phyloP scores from a whole-genome alignment of 2,888 invertebrate species.

The Tortricodes alternella region DNA sequence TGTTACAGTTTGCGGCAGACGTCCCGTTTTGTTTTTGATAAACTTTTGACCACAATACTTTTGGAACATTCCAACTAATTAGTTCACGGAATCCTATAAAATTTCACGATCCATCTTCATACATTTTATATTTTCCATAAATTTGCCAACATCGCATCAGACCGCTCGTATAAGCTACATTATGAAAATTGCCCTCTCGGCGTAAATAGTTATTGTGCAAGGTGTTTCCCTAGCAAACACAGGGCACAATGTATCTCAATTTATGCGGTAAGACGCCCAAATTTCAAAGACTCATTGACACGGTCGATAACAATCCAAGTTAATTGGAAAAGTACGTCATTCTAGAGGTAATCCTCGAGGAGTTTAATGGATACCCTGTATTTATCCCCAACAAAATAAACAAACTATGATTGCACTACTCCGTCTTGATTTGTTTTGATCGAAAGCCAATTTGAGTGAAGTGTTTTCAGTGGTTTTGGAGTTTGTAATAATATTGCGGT shows the following conservation, averaged over 20 bases:
- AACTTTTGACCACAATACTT: no score
- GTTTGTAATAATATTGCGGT: constrained; percentile 29
- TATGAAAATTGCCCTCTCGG: constrained; percentile 51
- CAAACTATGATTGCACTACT: constrained; percentile 41
- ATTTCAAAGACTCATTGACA: constrained; percentile 43
- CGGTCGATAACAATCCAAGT: constrained; percentile 38
- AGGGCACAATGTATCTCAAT: constrained; percentile 45
- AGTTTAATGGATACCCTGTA: constrained; percentile 43
- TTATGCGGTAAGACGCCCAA: constrained; percentile 35
- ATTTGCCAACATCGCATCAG: constrained; percentile 10
- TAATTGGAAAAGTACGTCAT: constrained; percentile 56
- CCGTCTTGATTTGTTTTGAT: constrained; percentile 36
- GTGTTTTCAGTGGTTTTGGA: constrained; percentile 28
- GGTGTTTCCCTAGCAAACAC: constrained; percentile 46
- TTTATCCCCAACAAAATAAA: constrained; percentile 39
- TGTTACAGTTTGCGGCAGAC: no score
- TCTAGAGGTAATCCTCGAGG: constrained; percentile 44
- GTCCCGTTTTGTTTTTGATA: no score
- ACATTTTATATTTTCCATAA: constrained; percentile 3
- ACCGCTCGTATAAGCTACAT: constrained; percentile 36
- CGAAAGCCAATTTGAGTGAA: constrained; percentile 35
- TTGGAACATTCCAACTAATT: not conserved
- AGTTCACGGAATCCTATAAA: not conserved
- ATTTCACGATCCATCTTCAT: constrained; percentile 7
- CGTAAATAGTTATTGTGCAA: constrained; percentile 42